These are phyloP conservation scores for Phymatocera aterrima DNA, from an alignment of 2,888 invertebrate species.

Conservation along the genomic window DNA sequence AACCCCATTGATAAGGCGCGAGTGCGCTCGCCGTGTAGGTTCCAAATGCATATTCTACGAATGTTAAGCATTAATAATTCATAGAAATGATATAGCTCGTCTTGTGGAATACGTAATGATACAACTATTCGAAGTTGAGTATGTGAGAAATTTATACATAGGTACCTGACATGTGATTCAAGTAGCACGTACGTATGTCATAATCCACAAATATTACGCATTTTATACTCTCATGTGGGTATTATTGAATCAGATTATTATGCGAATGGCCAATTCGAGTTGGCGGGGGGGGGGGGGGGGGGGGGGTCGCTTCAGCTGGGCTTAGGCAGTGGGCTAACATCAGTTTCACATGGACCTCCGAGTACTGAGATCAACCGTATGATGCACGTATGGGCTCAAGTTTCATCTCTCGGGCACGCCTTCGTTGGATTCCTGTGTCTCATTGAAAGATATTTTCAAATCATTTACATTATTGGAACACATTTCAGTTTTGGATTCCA, in stretches of 20 bases:
- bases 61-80: background rate
- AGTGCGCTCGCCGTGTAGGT: background rate
- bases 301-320: background rate
- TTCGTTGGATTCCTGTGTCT: background rate
- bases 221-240: constrained; percentile 14
- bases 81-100: too few relatives aligned
- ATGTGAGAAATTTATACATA: background rate
- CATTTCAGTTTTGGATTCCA: too few relatives aligned
- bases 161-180: constrained; percentile 1
- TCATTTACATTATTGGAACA: too few relatives aligned
- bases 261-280: constrained; percentile 17
- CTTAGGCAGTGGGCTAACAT: background rate
- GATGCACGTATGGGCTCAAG: constrained; percentile 9
- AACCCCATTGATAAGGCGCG: background rate
- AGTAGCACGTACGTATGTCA: constrained; percentile 30
- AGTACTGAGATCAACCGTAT: background rate
- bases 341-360: background rate
- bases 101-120: background rate
- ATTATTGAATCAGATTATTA: background rate
- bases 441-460: too few relatives aligned
- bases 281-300: too few relatives aligned
- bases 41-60: too few relatives aligned
- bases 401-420: background rate
- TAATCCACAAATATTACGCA: constrained; percentile 14
- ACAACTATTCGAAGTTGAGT: background rate